Base-by-base conservation (phyloP, 2,113 vertebrate genomes). In the Galeopterus variegatus region DNA sequence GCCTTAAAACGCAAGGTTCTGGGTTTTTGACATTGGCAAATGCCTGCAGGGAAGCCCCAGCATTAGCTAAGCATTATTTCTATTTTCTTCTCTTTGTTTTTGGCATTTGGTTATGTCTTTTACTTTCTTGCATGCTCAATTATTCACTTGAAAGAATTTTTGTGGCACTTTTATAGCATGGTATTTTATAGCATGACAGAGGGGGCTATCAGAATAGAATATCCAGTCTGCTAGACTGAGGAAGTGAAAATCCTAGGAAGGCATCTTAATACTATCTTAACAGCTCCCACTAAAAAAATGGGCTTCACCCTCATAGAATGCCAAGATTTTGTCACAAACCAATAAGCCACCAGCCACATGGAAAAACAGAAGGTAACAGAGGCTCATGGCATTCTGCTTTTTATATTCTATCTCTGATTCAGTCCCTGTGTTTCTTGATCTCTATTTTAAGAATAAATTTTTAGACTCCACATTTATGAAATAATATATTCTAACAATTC, bases 1-100 rank as follows among this genome's bases (percentile, higher is more conserved):
- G 45, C n/a, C 50, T 94, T 95, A 41, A 87, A 88, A 70, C 2
- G 54, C 41, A 54, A 28, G 60, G 45, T 58, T 83, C 56, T 88
- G 21, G 14, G n/a, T 33, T 77, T 77, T 41, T 79, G 64, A 64
- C 54, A 50, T 23, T n/a, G 86, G 6, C 26, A 56, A 31, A 54
- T 31, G 1, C 11, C 15, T n/a, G 6, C 50, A 50, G 48, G 14
- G 8, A 69, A 80, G 15, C 15, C 18, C 5, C 21, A 83, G 28
- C 2, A 41, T 67, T 33, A 79, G 79, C 33, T 52, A 54, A 88
- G 18, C 15, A 41, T 73, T 21, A 26, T 15, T 13, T 83, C 50
- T 90, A 6, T 36, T 88, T 41, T 82, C 3, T 73, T 77, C 50
- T 91, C 24, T 72, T 15, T 36, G 6, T 50, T 81, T 69, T 89